Evolutionary conservation across 2,113 vertebrate genomes (phyloP), one percentile per base, ranked within the genome.

Genomic region (Nesogale talazaci): DNA sequence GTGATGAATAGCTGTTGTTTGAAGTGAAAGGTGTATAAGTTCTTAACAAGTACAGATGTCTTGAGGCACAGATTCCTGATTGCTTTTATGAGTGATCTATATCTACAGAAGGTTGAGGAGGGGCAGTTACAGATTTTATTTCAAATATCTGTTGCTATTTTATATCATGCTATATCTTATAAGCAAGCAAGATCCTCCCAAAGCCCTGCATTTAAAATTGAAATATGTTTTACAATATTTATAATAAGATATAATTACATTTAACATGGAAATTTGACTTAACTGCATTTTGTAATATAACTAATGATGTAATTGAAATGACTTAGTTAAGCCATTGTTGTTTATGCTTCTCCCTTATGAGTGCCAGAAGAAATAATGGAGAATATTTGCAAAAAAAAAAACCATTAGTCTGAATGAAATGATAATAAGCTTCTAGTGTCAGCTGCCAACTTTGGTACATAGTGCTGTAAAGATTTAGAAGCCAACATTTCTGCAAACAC

Each of bases 211-310:
- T 34, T 90, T 92, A 74, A 42, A 92, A 87, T 16, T 75, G 25
- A 69, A 6, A 3, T 87, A 56, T 83, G 90, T 17, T 91, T 93
- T 76, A 10, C 80, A 72, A 46, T 83, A 70, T 83, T 82, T 95
- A 7, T 59, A 79, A 94, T 86, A 89, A 91, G 89, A 94, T 3
- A 74, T 75, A 86, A 94, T 90, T 89, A 31, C 36, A 81, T 69
- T 95, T 85, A 57, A 69, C 36, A 56, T 2, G 10, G 87, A 87
- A 92, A 88, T 85, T 14, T 56, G 23, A 69, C 34, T 56, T 78
- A 69, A 70, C 2, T 76, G 77, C n/a, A 6, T 87, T 91, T 74
- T 90, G 34, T 38, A 61, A 77, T 90, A 20, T 87, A 87, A 85
- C 67, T 93, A 52, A 86, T 86, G 75, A 15, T 67, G 2, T 77